Percentiles rank a stretch among this genome's conserved stretches.
phyloP scores from a whole-genome alignment of 1,140 invertebrate genomes.

The Bemisia tabaci region DNA sequence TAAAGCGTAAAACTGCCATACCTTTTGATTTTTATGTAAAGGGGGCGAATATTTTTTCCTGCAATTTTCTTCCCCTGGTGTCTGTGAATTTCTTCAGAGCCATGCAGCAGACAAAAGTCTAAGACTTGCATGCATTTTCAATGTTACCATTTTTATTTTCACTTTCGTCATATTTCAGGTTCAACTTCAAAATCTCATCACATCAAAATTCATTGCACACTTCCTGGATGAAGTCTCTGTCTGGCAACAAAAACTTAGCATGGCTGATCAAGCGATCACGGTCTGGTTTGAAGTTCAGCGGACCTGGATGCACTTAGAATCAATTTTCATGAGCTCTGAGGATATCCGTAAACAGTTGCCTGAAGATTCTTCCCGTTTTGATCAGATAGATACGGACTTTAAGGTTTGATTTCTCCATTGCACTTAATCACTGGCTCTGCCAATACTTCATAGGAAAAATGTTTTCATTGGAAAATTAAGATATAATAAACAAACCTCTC shows the following conservation, averaged over 20 bases:
- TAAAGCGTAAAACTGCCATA: too few species aligned
- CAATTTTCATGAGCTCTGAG: conserved; percentile 95
- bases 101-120: too few species aligned
- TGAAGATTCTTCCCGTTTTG: conserved; percentile 82
- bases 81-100: too few species aligned
- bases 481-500: too few species aligned
- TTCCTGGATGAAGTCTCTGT: conserved; percentile 85
- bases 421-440: background rate
- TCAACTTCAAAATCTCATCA: conserved; percentile 86
- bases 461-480: too few species aligned
- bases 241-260: conserved; percentile 87
- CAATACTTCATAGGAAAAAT: too few species aligned
- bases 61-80: too few species aligned
- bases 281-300: conserved; percentile 94
- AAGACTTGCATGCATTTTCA: too few species aligned
- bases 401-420: conserved; percentile 39
- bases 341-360: conserved; percentile 91
- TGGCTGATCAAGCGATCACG: conserved; percentile 83
- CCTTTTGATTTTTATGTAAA: too few species aligned
- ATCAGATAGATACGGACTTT: conserved; percentile 80
- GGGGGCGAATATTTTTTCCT: too few species aligned
- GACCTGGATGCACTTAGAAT: conserved; percentile 92
- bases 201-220: conserved; percentile 92
- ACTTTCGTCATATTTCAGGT: conserved; percentile 54
- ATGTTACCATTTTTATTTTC: too few species aligned